phyloP scores from a whole-genome alignment of 2,113 vertebrate species.

The Lepisosteus oculatus region DNA sequence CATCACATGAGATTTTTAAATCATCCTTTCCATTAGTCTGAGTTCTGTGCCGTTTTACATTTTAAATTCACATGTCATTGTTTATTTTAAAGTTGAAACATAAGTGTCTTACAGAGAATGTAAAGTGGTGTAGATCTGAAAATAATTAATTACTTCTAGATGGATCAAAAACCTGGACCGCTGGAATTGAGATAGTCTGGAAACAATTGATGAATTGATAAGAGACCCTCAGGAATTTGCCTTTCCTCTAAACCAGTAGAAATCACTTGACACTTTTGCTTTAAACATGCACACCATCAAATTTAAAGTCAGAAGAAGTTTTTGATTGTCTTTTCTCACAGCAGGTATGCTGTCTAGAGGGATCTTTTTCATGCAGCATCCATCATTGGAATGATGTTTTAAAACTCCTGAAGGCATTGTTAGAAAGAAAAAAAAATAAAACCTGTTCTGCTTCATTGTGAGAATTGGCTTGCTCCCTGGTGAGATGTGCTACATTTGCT shows the following conservation, averaged over 20 bases:
- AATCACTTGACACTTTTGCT: constrained; percentile 35
- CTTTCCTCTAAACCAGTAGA: constrained; percentile 30
- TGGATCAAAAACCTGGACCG: no score
- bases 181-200: no score
- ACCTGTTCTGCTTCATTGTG: constrained; percentile 18
- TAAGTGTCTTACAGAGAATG: no score
- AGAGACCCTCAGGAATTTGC: constrained; percentile 23
- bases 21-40: no score
- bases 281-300: constrained; percentile 23
- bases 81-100: no score
- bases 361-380: constrained; percentile 8
- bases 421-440: constrained; percentile 22
- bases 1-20: no score
- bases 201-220: constrained; percentile 6
- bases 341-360: constrained; percentile 17
- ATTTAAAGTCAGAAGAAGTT: constrained; percentile 22
- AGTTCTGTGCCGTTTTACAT: no score
- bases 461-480: constrained; percentile 25
- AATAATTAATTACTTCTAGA: no score
- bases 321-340: constrained; percentile 23
- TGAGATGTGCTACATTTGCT: constrained; percentile 24
- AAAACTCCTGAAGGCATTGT: constrained; percentile 32
- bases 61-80: no score
- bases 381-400: constrained; percentile 15
- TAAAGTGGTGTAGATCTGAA: no score